Percentiles rank a stretch among this genome's conserved stretches.
Evolutionary conservation across 2,113 vertebrate genomes (phyloP).

Genomic region (Panthera uncia): DNA sequence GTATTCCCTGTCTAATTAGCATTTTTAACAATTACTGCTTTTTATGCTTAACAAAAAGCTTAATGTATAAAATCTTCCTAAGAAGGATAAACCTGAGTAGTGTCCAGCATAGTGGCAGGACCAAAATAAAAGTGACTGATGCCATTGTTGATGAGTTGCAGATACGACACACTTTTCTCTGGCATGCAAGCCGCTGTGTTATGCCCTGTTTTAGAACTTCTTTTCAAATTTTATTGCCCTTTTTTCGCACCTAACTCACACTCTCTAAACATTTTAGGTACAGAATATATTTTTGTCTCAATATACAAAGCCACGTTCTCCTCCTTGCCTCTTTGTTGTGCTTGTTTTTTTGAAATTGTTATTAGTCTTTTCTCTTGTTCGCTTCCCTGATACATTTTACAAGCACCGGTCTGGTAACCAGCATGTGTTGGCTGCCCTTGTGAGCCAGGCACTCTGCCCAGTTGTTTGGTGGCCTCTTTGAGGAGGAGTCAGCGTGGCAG

Average conservation of each 20-base stretch:
- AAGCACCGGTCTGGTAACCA: not conserved
- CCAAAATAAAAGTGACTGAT: not conserved
- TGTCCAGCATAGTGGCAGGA: no score
- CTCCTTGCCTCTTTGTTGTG: not conserved
- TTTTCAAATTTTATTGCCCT: not conserved
- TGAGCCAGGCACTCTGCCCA: not conserved
- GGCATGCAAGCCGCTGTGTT: not conserved
- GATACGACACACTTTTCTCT: not conserved
- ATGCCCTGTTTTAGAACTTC: not conserved
- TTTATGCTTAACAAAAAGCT: not conserved
- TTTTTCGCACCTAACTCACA: not conserved
- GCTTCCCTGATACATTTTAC: not conserved
- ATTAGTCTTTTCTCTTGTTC: not conserved
- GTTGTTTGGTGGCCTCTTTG: not conserved
- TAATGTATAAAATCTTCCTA: not conserved
- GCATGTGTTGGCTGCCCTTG: not conserved
- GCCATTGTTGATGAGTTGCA: not conserved
- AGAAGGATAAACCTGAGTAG: not conserved
- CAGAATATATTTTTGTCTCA: not conserved
- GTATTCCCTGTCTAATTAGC: not conserved
- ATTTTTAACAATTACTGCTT: not conserved
- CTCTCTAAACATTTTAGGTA: not conserved
- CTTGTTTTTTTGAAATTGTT: not conserved
- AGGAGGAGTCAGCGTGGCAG: not conserved
- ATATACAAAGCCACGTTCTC: not conserved